A percentile compares a stretch with the other conserved stretches of the same genome.
These are phyloP conservation scores for Meleagris gallopavo DNA, from an alignment of 2,113 vertebrate species.

Conservation along the genomic window DNA sequence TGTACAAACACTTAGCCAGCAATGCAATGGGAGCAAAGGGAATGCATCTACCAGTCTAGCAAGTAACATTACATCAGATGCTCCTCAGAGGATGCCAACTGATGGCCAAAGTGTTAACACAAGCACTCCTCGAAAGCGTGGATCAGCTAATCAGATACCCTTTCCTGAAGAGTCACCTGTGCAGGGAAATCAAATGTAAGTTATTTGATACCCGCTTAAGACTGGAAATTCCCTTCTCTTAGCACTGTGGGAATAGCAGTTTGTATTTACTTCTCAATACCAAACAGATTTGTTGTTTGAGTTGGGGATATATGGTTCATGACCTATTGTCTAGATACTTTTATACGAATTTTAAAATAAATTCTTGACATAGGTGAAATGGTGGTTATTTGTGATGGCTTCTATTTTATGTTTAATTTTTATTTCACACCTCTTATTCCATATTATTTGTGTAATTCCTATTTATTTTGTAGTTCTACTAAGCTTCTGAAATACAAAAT, in stretches of 20 bases:
- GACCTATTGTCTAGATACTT: background rate
- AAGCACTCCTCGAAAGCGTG: slow-evolving; percentile 85
- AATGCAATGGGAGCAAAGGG: slow-evolving; percentile 84
- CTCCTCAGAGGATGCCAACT: slow-evolving; percentile 50
- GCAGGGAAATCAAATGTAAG: slow-evolving; percentile 83
- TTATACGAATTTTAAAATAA: accelerated
- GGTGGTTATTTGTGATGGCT: background rate
- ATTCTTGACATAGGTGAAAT: background rate
- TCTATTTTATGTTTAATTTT: background rate
- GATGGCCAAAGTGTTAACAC: slow-evolving; percentile 74
- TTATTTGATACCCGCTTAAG: background rate
- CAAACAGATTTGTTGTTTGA: background rate
- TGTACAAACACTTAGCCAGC: slow-evolving; percentile 81
- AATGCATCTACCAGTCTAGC: slow-evolving; percentile 67
- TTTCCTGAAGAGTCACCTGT: slow-evolving; percentile 87
- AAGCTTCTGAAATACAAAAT: background rate
- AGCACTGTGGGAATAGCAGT: background rate
- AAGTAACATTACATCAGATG: slow-evolving; percentile 63
- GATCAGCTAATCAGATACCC: slow-evolving; percentile 76
- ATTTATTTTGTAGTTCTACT: background rate
- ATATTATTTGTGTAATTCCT: background rate
- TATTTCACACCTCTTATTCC: background rate
- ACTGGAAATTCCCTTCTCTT: background rate
- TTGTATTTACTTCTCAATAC: background rate
- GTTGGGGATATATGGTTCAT: background rate